These are phyloP conservation scores for Ptychoptera contaminata DNA, from an alignment of 2,888 invertebrate species.

Conservation along the genomic window DNA sequence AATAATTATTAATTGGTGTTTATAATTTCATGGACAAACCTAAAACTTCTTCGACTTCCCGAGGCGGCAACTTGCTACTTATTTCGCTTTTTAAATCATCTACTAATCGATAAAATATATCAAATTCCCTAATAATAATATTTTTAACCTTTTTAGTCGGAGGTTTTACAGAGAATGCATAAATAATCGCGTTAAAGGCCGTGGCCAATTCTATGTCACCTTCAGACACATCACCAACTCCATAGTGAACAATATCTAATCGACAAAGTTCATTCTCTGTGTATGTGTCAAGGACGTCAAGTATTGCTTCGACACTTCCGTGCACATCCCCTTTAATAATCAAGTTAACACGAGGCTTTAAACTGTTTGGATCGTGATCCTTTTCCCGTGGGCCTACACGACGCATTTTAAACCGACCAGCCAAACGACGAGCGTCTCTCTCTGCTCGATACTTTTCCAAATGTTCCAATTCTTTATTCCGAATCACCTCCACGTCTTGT, in stretches of 20 bases:
- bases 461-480: conserved; percentile 48
- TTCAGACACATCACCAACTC: conserved; percentile 73
- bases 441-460: conserved; percentile 43
- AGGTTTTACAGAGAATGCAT: conserved; percentile 69
- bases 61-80: conserved; percentile 48
- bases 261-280: conserved; percentile 52
- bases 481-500: conserved; percentile 44
- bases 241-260: conserved; percentile 75
- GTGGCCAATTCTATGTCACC: conserved; percentile 71
- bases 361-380: conserved; percentile 35
- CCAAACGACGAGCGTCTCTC: conserved; percentile 40
- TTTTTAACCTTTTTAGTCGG: conserved; percentile 23
- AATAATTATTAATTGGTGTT: background rate
- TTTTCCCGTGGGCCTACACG: conserved; percentile 43
- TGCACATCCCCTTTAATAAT: conserved; percentile 80
- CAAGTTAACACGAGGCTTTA: conserved; percentile 39
- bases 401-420: conserved; percentile 41
- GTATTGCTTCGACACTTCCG: conserved; percentile 89
- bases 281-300: conserved; percentile 82
- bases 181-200: conserved; percentile 62
- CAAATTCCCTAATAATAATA: conserved; percentile 52
- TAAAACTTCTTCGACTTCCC: conserved; percentile 57
- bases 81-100: conserved; percentile 77
- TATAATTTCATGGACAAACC: conserved; percentile 34
- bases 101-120: conserved; percentile 86